Conservation (phyloP, 2,113 vertebrate genomes). For the Catharus minimus region DNA sequence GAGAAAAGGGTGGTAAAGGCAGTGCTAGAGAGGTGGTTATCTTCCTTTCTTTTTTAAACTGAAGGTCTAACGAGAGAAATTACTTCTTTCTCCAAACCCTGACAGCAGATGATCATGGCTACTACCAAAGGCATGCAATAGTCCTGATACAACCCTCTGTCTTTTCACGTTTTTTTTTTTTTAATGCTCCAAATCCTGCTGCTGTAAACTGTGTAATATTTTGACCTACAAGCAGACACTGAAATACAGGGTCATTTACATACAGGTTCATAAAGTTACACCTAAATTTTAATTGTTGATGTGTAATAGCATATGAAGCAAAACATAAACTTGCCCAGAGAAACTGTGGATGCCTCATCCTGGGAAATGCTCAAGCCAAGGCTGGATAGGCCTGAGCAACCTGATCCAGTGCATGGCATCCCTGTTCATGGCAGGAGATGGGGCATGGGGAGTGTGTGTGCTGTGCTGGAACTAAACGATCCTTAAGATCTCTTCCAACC, state of each 20-base stretch:
- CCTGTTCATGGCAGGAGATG: neutral
- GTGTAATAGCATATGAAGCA: neutral
- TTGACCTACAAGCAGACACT: neutral
- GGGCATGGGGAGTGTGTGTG: neutral
- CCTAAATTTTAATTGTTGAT: neutral
- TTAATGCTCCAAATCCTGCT: neutral
- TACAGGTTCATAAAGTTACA: neutral
- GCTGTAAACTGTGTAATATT: neutral
- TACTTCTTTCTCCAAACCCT: neutral
- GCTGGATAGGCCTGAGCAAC: neutral
- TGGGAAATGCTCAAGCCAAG: neutral
- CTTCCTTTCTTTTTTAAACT: neutral
- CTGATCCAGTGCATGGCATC: rapidly evolving
- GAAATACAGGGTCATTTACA: neutral
- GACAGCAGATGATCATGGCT: neutral
- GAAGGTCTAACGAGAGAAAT: neutral
- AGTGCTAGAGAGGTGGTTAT: neutral
- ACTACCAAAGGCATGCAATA: neutral
- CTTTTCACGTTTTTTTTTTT: neutral
- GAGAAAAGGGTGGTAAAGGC: neutral
- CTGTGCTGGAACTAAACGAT: neutral
- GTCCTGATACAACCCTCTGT: neutral
- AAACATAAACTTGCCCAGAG: neutral
- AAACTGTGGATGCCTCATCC: neutral
- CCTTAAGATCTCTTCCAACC: neutral